Conservation (phyloP, 2,888 invertebrate genomes). For the Cheilosia impressa region DNA sequence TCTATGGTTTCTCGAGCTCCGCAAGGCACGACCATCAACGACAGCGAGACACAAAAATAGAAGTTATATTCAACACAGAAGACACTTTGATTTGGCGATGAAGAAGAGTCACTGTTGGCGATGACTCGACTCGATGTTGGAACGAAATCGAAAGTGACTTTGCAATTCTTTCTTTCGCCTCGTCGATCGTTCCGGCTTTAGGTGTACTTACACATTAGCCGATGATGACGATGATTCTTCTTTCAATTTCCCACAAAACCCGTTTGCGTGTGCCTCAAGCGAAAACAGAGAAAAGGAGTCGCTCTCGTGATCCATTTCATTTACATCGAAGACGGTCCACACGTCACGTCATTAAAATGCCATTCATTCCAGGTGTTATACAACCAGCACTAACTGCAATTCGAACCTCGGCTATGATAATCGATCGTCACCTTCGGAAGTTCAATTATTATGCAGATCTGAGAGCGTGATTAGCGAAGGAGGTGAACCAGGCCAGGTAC, state of each 20-base stretch:
- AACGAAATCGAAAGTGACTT: conserved; percentile 72
- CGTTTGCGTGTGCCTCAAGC: conserved; percentile 33
- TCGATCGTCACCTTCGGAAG: conserved; percentile 59
- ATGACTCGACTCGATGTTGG: conserved; percentile 9
- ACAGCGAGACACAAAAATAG: conserved; percentile 40
- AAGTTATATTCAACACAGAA: conserved; percentile 50
- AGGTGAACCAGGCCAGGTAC: conserved; percentile 43
- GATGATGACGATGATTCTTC: conserved; percentile 57
- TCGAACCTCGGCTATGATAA: conserved; percentile 38
- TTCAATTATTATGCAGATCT: conserved; percentile 68
- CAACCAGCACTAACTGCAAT: conserved; percentile 36
- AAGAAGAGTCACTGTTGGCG: conserved; percentile 42
- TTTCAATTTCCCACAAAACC: conserved; percentile 62
- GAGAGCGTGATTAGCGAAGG: conserved; percentile 39
- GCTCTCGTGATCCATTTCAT: conserved; percentile 68
- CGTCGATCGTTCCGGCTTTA: conserved; percentile 55
- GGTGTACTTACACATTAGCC: background rate
- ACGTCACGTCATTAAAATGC: conserved; percentile 73
- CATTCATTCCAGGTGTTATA: conserved; percentile 74
- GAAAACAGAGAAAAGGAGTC: conserved; percentile 28
- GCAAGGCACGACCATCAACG: conserved; percentile 56
- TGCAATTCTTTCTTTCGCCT: conserved; percentile 40
- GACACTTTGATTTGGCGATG: conserved; percentile 46
- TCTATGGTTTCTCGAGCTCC: conserved; percentile 24
- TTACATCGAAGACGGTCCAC: conserved; percentile 29